A percentile compares a stretch with the other conserved stretches of the same genome.
Conservation (phyloP, 2,888 invertebrate genomes). For the Dynastes maya region DNA sequence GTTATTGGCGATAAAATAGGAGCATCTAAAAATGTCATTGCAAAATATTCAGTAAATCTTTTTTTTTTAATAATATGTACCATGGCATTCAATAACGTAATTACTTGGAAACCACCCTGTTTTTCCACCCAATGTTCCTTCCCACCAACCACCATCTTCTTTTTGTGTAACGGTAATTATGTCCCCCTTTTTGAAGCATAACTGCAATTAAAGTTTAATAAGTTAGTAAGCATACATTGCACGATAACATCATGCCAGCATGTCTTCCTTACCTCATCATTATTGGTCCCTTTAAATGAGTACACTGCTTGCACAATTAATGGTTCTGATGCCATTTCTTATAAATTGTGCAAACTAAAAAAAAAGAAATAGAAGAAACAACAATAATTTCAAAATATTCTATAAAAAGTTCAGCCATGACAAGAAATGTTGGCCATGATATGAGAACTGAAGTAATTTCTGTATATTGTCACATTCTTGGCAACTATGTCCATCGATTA, state of each 20-base stretch:
- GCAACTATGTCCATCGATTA: constrained; percentile 60
- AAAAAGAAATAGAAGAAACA: constrained; percentile 31
- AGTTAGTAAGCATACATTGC: not conserved
- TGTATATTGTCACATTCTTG: constrained; percentile 70
- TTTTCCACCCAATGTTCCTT: constrained; percentile 94
- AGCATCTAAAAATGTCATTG: constrained; percentile 34
- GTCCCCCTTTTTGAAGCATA: constrained; percentile 96
- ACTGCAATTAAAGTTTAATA: constrained; percentile 70
- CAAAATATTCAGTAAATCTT: not conserved
- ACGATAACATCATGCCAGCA: not conserved
- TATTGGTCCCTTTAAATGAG: constrained; percentile 95
- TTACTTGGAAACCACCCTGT: constrained; percentile 99
- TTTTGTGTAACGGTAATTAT: constrained; percentile 96
- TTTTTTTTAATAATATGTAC: constrained; percentile 63
- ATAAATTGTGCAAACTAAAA: constrained; percentile 21
- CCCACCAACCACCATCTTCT: constrained; percentile 99
- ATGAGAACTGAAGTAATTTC: constrained; percentile 65
- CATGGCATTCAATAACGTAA: constrained; percentile 93
- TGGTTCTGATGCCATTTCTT: constrained; percentile 74
- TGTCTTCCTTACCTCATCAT: constrained; percentile 86
- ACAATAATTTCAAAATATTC: constrained; percentile 24
- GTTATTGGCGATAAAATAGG: constrained; percentile 67
- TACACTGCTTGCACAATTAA: constrained; percentile 91
- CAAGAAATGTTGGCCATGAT: constrained; percentile 61
- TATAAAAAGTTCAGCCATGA: constrained; percentile 49